Base-by-base conservation (phyloP, 37 sponge, comb jelly and placozoan genomes). In the Amphimedon queenslandica region DNA sequence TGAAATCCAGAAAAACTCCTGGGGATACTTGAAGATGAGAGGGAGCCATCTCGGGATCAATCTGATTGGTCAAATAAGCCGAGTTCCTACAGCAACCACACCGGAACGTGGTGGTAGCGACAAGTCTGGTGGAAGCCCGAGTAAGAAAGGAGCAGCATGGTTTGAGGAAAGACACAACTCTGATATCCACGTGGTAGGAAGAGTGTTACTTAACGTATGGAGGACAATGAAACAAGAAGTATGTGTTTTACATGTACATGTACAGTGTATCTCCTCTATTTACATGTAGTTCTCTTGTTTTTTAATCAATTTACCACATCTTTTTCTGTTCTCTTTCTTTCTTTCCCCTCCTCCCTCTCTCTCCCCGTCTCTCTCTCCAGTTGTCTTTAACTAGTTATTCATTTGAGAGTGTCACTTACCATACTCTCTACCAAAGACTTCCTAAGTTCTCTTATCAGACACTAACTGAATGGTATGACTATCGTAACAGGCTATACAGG, bases 11-110 rank as follows among this genome's bases (percentile, higher is more conserved):
- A 86, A 61, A 72, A 42, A 55, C 25, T 98, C 99, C n/a, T 94
- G 95, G 88, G 99, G 99, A 16, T 98, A 98, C 60, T 76, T 91
- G 37, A 68, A 85, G 43, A 88, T 91, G 25, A 75, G 99, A 76
- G 99, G 90, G 25, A 67, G 79, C 38, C 37, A 33, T 42, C 77
- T 96, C 4, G 69, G 86, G 27, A 57, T 89, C 39, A 83, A 88
- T 41, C 72, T 96, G 35, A 42, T 60, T 42, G 72, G 80, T 60
- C 63, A 76, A 55, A 73, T 96, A 39, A 86, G 90, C 0, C 64
- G 96, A 37, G 74, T 86, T 23, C 93, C 92, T 57, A 53, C 29
- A 55, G 42, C 63, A 74, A 18, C 53, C 8, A n/a, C n/a, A n/a
- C 8, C 53, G 2, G 1, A 66, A 16, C 28, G 31, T 13, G 20